Conservation (phyloP, 1,140 invertebrate genomes). For the Drosophila orena region DNA sequence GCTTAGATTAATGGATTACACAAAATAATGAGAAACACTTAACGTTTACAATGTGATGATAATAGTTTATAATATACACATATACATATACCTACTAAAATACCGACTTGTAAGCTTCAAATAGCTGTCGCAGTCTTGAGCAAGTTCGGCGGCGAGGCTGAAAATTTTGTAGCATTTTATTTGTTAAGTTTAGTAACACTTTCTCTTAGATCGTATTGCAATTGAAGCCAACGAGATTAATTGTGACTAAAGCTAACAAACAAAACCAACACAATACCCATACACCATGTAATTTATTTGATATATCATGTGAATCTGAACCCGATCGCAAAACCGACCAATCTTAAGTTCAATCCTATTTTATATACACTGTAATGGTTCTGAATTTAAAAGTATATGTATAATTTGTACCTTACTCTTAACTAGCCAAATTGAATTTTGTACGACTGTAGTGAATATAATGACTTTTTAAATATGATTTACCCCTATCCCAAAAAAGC, state of each 20-base stretch:
- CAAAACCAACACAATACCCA: constrained; percentile 21
- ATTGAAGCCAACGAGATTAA: constrained; percentile 77
- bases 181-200: constrained; percentile 80
- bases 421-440: constrained; percentile 77
- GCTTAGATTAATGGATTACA: constrained; percentile 69
- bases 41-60: constrained; percentile 82
- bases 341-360: constrained; percentile 41
- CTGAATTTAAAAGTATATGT: constrained; percentile 52
- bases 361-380: constrained; percentile 31
- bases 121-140: constrained; percentile 43
- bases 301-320: constrained; percentile 40
- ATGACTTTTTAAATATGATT: constrained; percentile 48
- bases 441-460: constrained; percentile 61
- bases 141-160: constrained; percentile 68
- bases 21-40: constrained; percentile 71
- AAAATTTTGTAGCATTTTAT: constrained; percentile 79
- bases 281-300: constrained; percentile 51
- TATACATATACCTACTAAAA: constrained; percentile 57
- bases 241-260: constrained; percentile 68
- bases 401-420: constrained; percentile 54
- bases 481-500: constrained; percentile 32
- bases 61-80: constrained; percentile 78
- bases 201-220: constrained; percentile 64
- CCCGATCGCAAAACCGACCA: constrained; percentile 22
- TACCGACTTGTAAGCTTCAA: constrained; percentile 67